These are phyloP conservation scores for Shargacucullia verbasci DNA, from an alignment of 2,888 invertebrate species.

Conservation along the genomic window DNA sequence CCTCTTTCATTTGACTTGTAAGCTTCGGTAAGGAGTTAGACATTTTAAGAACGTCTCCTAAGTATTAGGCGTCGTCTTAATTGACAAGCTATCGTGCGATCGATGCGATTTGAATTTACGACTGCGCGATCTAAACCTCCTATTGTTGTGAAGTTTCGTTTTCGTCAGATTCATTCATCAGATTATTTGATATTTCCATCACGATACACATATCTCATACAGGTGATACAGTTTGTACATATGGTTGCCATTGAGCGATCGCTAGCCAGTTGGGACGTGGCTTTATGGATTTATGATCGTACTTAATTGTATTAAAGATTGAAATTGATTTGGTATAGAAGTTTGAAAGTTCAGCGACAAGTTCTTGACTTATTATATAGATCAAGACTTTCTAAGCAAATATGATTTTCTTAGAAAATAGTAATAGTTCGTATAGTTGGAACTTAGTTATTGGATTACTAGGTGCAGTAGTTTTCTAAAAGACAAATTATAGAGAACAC, in stretches of 20 bases:
- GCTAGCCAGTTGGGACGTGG: neutral
- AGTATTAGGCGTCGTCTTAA: slow-evolving; percentile 8
- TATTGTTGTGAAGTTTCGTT: too few species aligned
- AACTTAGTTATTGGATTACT: slow-evolving; percentile 36
- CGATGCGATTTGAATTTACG: neutral
- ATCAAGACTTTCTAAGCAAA: slow-evolving; percentile 10
- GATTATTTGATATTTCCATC: too few species aligned
- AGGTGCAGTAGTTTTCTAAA: neutral
- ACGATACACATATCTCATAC: too few species aligned
- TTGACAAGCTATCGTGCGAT: neutral
- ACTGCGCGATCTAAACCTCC: too few species aligned
- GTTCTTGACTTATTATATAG: slow-evolving; percentile 20
- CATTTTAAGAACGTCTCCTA: slow-evolving; percentile 18
- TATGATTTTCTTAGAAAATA: slow-evolving; percentile 30
- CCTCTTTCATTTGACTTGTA: slow-evolving; percentile 64
- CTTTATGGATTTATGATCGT: slow-evolving; percentile 1
- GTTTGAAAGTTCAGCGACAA: slow-evolving; percentile 21
- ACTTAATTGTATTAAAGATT: slow-evolving; percentile 19
- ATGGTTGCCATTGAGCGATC: neutral
- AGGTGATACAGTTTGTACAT: too few species aligned
- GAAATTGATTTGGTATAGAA: slow-evolving; percentile 35
- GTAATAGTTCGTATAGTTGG: slow-evolving; percentile 16
- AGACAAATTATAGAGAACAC: neutral
- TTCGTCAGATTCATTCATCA: too few species aligned
- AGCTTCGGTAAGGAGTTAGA: slow-evolving; percentile 49